phyloP scores from a whole-genome alignment of 2,113 vertebrate species.

The Cyphomyrus plagiostoma region DNA sequence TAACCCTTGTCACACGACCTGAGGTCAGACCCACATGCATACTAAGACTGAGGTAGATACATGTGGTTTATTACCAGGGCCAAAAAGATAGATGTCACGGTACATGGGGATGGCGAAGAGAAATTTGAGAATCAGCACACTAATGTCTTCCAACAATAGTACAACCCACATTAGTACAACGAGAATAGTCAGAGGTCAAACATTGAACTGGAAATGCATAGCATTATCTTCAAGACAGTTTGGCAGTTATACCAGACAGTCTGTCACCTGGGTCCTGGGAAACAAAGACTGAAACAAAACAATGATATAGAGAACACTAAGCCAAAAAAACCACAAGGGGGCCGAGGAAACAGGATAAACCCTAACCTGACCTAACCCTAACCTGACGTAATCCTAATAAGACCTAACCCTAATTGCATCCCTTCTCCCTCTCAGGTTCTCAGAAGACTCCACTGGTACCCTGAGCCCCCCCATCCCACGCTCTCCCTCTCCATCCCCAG shows the following conservation, averaged over 20 bases:
- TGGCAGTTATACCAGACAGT: not conserved
- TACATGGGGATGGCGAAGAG: not conserved
- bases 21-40: not conserved
- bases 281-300: not conserved
- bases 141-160: not conserved
- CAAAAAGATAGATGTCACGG: not conserved
- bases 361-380: not conserved
- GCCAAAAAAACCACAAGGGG: not conserved
- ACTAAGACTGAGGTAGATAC: not conserved
- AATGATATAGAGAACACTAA: not conserved
- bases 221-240: not conserved
- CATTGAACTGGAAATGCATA: not conserved
- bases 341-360: not conserved
- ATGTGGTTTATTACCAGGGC: not conserved
- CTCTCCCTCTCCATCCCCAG: constrained; percentile 62
- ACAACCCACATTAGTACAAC: no score
- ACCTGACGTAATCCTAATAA: not conserved
- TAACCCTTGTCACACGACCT: not conserved
- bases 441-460: constrained; percentile 71
- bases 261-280: not conserved
- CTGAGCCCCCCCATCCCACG: constrained; percentile 70
- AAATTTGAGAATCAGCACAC: not conserved
- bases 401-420: not conserved
- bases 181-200: not conserved
- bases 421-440: constrained; percentile 57